Percentiles rank a stretch among this genome's conserved stretches.
phyloP scores from a whole-genome alignment of 2,888 invertebrate genomes.

The Allygus modestus region DNA sequence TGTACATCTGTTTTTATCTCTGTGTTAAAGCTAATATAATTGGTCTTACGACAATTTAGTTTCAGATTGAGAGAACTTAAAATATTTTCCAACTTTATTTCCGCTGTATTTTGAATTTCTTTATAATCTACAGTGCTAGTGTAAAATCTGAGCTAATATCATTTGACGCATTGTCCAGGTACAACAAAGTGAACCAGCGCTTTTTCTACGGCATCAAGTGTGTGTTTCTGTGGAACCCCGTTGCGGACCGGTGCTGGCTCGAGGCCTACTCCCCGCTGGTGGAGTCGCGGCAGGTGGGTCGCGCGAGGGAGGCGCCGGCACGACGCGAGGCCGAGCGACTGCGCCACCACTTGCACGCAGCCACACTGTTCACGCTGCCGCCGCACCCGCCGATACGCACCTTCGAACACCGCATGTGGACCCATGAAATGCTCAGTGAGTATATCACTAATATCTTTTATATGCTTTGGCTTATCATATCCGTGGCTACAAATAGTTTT shows the following conservation, averaged over 20 bases:
- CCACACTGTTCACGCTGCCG: constrained; percentile 27
- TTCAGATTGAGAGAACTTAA: too few relatives aligned
- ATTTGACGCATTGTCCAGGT: too few relatives aligned
- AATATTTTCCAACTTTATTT: too few relatives aligned
- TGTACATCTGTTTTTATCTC: too few relatives aligned
- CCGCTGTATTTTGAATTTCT: too few relatives aligned
- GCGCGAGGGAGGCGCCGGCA: constrained; percentile 21
- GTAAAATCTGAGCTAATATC: too few relatives aligned
- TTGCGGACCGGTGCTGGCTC: constrained; percentile 68
- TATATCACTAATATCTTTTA: constrained; percentile 74
- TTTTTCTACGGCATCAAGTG: constrained; percentile 70
- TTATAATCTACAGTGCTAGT: too few relatives aligned
- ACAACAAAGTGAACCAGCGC: constrained; percentile 15
- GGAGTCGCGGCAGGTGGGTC: neutral
- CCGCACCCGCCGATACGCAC: constrained; percentile 46
- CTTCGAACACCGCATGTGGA: constrained; percentile 45
- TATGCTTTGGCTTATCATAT: constrained; percentile 86
- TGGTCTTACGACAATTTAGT: too few relatives aligned
- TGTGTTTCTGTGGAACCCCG: constrained; percentile 70
- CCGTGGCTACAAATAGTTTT: constrained; percentile 83
- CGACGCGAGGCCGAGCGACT: constrained; percentile 31
- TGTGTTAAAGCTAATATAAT: too few relatives aligned
- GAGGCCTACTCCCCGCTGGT: constrained; percentile 69
- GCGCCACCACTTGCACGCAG: neutral
- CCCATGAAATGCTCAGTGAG: neutral